These are phyloP conservation scores for Tubulanus polymorphus DNA, from an alignment of 2,888 invertebrate genomes.

Conservation along the genomic window DNA sequence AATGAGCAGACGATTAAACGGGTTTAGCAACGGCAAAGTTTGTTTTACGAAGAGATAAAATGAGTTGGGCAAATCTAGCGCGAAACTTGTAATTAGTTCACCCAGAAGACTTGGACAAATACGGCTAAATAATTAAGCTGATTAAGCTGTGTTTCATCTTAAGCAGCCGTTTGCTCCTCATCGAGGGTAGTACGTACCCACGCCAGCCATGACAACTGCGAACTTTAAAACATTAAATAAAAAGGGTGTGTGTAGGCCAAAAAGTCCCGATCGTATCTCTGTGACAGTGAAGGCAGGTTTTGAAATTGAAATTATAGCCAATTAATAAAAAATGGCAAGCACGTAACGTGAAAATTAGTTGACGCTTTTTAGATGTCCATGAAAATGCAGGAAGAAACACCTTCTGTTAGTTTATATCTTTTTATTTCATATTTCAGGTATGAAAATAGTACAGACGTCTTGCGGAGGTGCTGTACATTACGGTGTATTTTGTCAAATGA, in stretches of 20 bases:
- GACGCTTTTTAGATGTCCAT: background rate
- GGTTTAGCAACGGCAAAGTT: too few relatives aligned
- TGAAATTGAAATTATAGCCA: background rate
- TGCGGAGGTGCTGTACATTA: constrained; percentile 45
- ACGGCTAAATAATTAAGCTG: too few relatives aligned
- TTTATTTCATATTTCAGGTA: constrained; percentile 28
- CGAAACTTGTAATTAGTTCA: too few relatives aligned
- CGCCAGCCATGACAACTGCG: too few relatives aligned
- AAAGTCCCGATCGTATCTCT: background rate
- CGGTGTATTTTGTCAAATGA: constrained; percentile 48
- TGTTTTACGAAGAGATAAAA: too few relatives aligned
- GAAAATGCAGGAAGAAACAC: background rate
- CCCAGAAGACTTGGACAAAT: too few relatives aligned
- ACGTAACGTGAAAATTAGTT: background rate
- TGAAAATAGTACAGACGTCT: constrained; percentile 41
- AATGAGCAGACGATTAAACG: too few relatives aligned
- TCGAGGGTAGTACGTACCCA: too few relatives aligned
- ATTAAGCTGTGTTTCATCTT: too few relatives aligned
- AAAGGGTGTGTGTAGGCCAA: background rate
- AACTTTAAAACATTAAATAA: too few relatives aligned
- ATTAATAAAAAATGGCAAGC: background rate
- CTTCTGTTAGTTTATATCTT: background rate
- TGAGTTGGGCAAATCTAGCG: too few relatives aligned
- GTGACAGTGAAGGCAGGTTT: background rate
- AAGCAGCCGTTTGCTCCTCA: too few relatives aligned